These are phyloP conservation scores for Hydra vulgaris DNA, from an alignment of 30 jellyfish, hydroid and myxozoan species.

Conservation along the genomic window DNA sequence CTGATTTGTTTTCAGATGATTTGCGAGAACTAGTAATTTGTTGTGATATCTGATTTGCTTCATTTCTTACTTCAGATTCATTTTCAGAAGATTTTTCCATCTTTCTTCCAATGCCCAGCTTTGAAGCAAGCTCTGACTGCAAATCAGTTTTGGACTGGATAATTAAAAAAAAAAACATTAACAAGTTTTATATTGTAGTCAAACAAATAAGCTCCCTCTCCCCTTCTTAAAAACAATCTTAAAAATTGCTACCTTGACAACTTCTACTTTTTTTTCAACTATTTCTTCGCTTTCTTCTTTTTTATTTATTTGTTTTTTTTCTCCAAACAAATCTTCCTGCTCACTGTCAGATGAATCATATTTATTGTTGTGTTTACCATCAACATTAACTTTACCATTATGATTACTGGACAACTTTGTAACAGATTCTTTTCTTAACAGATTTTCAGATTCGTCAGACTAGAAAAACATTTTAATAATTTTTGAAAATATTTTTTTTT, in stretches of 20 bases:
- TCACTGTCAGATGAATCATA: not conserved
- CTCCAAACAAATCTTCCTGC: constrained; percentile 22
- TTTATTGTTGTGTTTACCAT: too few species aligned
- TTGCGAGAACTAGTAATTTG: not conserved
- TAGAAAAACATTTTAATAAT: too few species aligned
- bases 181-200: too few species aligned
- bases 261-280: not conserved
- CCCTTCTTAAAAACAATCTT: too few species aligned
- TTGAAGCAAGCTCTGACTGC: constrained; percentile 90
- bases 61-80: not conserved
- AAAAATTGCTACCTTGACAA: too few species aligned
- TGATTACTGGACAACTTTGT: too few species aligned
- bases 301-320: not conserved
- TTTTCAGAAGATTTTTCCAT: not conserved
- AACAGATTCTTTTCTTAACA: too few species aligned
- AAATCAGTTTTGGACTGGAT: constrained; percentile 38
- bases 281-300: not conserved
- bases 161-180: too few species aligned
- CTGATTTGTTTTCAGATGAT: not conserved
- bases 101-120: constrained; percentile 42
- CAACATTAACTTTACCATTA: too few species aligned
- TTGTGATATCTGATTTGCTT: not conserved
- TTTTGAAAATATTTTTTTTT: too few species aligned
- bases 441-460: too few species aligned
- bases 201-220: too few species aligned